Percentiles rank a stretch among this genome's conserved stretches.
These are phyloP conservation scores for Lampris megalopsis DNA, from an alignment of 2,113 vertebrate genomes.

Conservation along the genomic window DNA sequence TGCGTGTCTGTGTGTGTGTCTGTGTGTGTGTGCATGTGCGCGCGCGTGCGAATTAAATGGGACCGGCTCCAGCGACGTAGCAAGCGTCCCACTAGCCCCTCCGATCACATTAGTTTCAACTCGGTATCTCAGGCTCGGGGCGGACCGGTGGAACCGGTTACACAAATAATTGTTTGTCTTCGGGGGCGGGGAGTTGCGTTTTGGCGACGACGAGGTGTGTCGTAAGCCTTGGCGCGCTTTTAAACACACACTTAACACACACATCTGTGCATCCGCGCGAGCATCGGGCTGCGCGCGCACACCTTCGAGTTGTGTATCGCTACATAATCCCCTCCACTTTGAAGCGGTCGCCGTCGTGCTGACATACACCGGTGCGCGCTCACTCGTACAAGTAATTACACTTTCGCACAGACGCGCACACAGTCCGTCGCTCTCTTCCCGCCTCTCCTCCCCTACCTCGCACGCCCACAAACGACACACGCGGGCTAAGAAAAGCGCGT, in stretches of 20 bases:
- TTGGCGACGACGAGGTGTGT: conserved; percentile 10
- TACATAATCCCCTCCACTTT: conserved; percentile 73
- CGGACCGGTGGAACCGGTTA: conserved; percentile 69
- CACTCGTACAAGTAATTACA: conserved; percentile 80
- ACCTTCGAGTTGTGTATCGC: conserved; percentile 54
- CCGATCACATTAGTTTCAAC: conserved; percentile 59
- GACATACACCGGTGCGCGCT: conserved; percentile 72
- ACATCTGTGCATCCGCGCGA: not conserved
- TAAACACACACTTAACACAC: conserved; percentile 19
- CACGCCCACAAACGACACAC: conserved; percentile 63
- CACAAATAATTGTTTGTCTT: conserved; percentile 63
- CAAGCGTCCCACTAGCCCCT: conserved; percentile 42
- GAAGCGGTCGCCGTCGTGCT: conserved; percentile 71
- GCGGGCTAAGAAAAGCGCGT: conserved; percentile 59
- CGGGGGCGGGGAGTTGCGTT: conserved; percentile 50
- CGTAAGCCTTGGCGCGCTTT: conserved; percentile 10
- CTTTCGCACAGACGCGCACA: conserved; percentile 71
- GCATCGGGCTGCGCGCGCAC: not conserved
- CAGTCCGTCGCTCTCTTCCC: conserved; percentile 37
- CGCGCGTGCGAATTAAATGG: conserved; percentile 14
- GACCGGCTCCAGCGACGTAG: no score
- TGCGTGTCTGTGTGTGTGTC: conserved; percentile 1
- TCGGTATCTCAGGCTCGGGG: conserved; percentile 47
- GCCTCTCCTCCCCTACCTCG: conserved; percentile 42
- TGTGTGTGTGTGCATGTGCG: not conserved